Percentiles rank a stretch among this genome's conserved stretches.
phyloP scores from a whole-genome alignment of 2,797 vertebrate genomes.

The Darevskia mixta region DNA sequence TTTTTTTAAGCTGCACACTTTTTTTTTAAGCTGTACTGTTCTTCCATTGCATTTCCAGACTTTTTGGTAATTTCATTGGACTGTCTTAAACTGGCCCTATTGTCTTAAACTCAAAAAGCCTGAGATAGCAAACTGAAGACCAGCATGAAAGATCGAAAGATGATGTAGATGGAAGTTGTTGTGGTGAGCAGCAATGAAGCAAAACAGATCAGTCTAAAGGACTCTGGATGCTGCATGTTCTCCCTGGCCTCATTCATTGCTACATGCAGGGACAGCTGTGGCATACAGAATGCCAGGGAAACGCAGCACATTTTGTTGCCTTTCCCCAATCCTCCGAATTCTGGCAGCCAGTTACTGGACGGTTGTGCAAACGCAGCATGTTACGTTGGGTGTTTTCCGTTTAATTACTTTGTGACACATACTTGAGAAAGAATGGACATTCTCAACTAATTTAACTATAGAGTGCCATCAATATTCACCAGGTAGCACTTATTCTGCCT shows the following conservation, averaged over 20 bases:
- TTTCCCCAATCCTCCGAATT: background rate
- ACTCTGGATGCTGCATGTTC: background rate
- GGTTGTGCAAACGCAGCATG: background rate
- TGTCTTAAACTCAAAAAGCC: background rate
- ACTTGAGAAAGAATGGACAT: background rate
- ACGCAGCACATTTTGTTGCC: background rate
- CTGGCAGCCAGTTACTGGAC: conserved; percentile 3
- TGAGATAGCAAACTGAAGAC: background rate
- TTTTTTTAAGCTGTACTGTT: too few species aligned
- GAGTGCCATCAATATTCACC: background rate
- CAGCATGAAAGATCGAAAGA: background rate
- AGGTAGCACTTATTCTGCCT: background rate
- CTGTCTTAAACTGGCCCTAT: background rate
- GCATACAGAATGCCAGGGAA: background rate
- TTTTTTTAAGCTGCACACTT: too few species aligned
- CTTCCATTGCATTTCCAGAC: background rate
- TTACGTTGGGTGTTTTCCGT: background rate
- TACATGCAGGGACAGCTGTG: background rate
- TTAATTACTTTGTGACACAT: background rate
- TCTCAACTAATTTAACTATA: background rate
- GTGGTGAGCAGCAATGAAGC: background rate
- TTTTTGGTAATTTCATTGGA: background rate
- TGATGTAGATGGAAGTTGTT: background rate
- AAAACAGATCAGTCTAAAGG: background rate
- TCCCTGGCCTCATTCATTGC: background rate